A percentile compares a stretch with the other conserved stretches of the same genome.
Conservation (phyloP, 2,797 vertebrate genomes). For the Poeciliopsis paucimaculata region DNA sequence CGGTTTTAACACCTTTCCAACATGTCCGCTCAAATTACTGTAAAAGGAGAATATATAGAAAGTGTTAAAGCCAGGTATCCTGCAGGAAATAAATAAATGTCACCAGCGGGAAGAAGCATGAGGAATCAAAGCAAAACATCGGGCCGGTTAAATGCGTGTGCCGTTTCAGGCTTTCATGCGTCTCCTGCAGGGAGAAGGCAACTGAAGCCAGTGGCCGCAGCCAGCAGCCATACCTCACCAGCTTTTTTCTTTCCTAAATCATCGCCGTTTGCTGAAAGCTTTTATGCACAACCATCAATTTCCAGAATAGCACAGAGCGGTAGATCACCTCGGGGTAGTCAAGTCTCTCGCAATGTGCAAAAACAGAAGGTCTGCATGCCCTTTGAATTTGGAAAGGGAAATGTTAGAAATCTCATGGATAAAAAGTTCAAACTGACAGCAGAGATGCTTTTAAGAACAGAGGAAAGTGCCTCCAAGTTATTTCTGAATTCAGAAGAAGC, state of each 20-base stretch:
- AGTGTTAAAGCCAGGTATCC: slow-evolving; percentile 67
- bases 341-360: slow-evolving; percentile 48
- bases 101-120: slow-evolving; percentile 67
- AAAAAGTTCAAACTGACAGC: slow-evolving; percentile 39
- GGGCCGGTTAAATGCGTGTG: slow-evolving; percentile 37
- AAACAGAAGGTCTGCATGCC: slow-evolving; percentile 48
- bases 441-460: slow-evolving; percentile 40
- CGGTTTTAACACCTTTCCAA: slow-evolving; percentile 55
- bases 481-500: slow-evolving; percentile 64
- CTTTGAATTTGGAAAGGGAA: slow-evolving; percentile 21
- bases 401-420: slow-evolving; percentile 21
- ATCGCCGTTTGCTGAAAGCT: slow-evolving; percentile 40
- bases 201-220: slow-evolving; percentile 27
- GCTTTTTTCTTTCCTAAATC: slow-evolving; percentile 48
- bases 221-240: slow-evolving; percentile 25
- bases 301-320: slow-evolving; percentile 15
- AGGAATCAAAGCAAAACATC: slow-evolving; percentile 53
- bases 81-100: slow-evolving; percentile 80
- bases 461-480: slow-evolving; percentile 32
- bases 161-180: slow-evolving; percentile 69
- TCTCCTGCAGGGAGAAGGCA: slow-evolving; percentile 48
- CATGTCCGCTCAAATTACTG: slow-evolving; percentile 39
- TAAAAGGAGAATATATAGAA: slow-evolving; percentile 55
- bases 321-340: slow-evolving; percentile 32
- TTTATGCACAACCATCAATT: slow-evolving; percentile 42